Evolutionary conservation across 2,797 vertebrate genomes (phyloP).

Genomic region (Enteromius unitaeniatus): DNA sequence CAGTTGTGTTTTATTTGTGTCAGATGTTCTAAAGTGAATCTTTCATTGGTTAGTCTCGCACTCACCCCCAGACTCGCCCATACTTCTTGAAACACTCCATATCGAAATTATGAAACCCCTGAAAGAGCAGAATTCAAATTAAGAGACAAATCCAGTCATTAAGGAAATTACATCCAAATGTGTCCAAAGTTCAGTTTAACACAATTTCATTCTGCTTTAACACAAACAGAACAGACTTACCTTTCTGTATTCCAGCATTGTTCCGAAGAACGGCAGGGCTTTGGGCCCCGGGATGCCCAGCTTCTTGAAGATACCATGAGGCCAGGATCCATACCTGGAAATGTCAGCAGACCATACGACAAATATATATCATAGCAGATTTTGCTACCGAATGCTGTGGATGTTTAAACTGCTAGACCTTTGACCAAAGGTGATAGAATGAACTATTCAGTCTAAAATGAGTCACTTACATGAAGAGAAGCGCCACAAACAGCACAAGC

Average conservation of each 20-base stretch:
- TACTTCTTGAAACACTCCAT: conserved; percentile 71
- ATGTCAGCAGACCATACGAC: neutral
- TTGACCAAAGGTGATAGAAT: too few species aligned
- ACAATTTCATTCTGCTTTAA: neutral
- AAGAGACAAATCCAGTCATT: neutral
- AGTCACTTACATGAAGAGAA: conserved; percentile 69
- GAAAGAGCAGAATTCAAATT: neutral
- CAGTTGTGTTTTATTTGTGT: neutral
- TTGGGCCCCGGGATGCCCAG: conserved; percentile 72
- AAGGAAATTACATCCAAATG: neutral
- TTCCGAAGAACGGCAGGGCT: conserved; percentile 74
- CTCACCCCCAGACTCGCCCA: conserved; percentile 80
- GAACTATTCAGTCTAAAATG: neutral
- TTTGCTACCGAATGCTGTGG: neutral
- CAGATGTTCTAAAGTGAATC: neutral
- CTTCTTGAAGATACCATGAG: conserved; percentile 70
- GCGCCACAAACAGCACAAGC: conserved; percentile 66
- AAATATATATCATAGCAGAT: neutral
- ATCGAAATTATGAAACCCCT: conserved; percentile 74
- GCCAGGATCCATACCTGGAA: conserved; percentile 72
- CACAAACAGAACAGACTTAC: conserved; percentile 48
- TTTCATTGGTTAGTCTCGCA: neutral
- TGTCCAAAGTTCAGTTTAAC: neutral
- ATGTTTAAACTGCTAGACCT: neutral
- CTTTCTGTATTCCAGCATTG: conserved; percentile 66